Evolutionary conservation across 2,113 vertebrate species (phyloP).

Genomic region (Ivindomyrus marchei): DNA sequence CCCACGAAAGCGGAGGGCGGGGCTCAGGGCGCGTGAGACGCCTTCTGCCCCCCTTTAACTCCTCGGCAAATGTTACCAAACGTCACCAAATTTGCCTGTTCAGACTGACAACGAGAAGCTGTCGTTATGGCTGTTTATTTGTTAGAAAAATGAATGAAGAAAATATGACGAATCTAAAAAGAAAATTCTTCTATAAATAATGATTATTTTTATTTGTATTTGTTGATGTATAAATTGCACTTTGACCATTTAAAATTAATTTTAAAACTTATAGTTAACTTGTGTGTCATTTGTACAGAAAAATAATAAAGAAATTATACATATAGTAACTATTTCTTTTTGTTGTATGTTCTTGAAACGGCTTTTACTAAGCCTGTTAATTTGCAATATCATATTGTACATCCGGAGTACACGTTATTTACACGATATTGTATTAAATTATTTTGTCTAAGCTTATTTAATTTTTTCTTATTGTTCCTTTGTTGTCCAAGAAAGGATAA

Average conservation of each 20-base stretch:
- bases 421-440: background rate
- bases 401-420: background rate
- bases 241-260: background rate
- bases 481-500: background rate
- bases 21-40: background rate
- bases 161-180: background rate
- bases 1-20: slow-evolving; percentile 45
- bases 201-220: background rate
- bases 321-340: background rate
- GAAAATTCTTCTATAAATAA: background rate
- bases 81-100: background rate
- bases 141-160: background rate
- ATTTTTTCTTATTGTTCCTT: background rate
- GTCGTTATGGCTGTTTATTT: background rate
- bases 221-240: background rate
- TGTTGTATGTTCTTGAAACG: background rate
- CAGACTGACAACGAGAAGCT: background rate
- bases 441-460: background rate
- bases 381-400: background rate
- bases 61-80: background rate
- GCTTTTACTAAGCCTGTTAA: background rate
- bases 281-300: background rate
- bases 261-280: background rate
- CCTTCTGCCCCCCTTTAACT: background rate
- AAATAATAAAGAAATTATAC: background rate